A percentile compares a stretch with the other conserved stretches of the same genome.
These are phyloP conservation scores for Pseudonaja textilis DNA, from an alignment of 2,113 vertebrate genomes.

Conservation along the genomic window DNA sequence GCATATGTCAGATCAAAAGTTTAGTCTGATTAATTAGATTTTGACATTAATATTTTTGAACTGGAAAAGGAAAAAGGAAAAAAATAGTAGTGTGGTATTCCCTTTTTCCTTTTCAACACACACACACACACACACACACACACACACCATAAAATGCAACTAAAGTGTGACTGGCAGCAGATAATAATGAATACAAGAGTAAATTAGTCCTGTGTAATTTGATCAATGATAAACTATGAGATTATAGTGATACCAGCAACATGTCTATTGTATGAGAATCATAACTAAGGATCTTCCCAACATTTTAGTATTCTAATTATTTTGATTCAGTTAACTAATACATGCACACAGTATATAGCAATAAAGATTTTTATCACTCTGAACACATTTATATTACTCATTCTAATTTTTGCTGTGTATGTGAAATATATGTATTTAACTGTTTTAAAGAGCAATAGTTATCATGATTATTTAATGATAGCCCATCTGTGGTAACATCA, in stretches of 20 bases:
- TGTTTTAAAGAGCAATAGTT: background rate
- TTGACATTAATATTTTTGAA: background rate
- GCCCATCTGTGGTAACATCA: background rate
- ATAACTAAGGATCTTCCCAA: background rate
- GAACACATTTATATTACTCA: background rate
- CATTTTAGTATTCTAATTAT: background rate
- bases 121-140: no score
- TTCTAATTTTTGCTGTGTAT: background rate
- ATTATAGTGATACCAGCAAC: background rate
- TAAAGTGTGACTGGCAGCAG: background rate
- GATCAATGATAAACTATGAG: background rate
- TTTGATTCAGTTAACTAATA: background rate
- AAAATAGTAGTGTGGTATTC: background rate
- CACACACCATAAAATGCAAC: background rate
- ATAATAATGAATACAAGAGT: background rate
- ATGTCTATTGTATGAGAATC: background rate
- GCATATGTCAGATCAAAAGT: background rate
- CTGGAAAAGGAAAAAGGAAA: background rate
- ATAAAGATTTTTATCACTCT: background rate
- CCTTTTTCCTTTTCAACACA: no score
- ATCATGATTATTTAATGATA: background rate
- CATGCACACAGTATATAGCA: background rate
- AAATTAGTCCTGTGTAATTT: background rate
- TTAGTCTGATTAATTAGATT: background rate
- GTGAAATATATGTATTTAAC: background rate